Percentiles rank a stretch among this genome's conserved stretches.
Evolutionary conservation across 2,888 invertebrate genomes (phyloP).

Genomic region (Timema cristinae): DNA sequence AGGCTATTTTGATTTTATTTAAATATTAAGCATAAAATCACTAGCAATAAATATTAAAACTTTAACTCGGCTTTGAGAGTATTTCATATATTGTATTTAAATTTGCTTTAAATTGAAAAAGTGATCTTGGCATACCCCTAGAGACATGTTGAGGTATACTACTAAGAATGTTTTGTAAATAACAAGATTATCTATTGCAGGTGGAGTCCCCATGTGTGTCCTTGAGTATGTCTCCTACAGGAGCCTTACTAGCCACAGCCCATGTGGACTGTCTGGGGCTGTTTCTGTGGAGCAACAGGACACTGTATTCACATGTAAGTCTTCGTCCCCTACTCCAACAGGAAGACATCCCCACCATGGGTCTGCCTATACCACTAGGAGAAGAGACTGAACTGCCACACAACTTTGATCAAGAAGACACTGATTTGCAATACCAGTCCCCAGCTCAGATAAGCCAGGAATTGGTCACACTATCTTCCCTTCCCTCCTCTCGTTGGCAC

Average conservation of each 20-base stretch:
- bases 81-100: too few species aligned
- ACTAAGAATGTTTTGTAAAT: too few species aligned
- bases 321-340: slow-evolving; percentile 60
- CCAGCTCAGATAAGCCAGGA: slow-evolving; percentile 71
- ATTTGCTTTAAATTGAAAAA: too few species aligned
- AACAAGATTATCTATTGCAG: slow-evolving; percentile 41
- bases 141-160: too few species aligned
- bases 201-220: slow-evolving; percentile 79
- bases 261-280: slow-evolving; percentile 87
- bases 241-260: slow-evolving; percentile 83
- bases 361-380: slow-evolving; percentile 41
- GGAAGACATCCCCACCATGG: slow-evolving; percentile 43
- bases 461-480: slow-evolving; percentile 78
- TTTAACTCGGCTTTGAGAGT: too few species aligned
- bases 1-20: too few species aligned
- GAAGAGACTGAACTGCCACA: slow-evolving; percentile 39
- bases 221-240: slow-evolving; percentile 83
- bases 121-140: too few species aligned
- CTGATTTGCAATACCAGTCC: slow-evolving; percentile 60
- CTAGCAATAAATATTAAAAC: too few species aligned
- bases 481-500: slow-evolving; percentile 87
- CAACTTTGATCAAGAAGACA: slow-evolving; percentile 34
- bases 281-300: slow-evolving; percentile 90
- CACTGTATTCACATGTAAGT: slow-evolving; percentile 75
- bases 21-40: too few species aligned